These are phyloP conservation scores for Ptilodon capucinus DNA, from an alignment of 2,888 invertebrate species.

Conservation along the genomic window DNA sequence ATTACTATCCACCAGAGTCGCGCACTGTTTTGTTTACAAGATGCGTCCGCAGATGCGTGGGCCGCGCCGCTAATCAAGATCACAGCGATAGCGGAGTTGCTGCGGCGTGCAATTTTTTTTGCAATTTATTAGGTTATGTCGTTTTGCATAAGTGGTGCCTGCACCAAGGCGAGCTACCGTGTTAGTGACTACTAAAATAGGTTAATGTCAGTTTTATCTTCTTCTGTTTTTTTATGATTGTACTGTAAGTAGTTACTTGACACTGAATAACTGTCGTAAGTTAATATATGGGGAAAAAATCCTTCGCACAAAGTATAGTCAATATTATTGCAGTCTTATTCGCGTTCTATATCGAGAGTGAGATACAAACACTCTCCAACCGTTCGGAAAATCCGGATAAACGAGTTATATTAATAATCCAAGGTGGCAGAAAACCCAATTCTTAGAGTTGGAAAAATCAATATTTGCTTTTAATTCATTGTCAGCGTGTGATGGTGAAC, in stretches of 20 bases:
- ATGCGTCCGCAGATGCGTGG: constrained; percentile 34
- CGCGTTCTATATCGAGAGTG: neutral
- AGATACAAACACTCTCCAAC: neutral
- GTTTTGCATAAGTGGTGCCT: constrained; percentile 13
- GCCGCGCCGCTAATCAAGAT: constrained; percentile 28
- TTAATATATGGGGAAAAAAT: too few relatives aligned
- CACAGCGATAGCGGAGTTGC: constrained; percentile 9
- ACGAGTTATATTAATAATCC: neutral
- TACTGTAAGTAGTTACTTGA: neutral
- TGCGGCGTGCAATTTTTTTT: constrained; percentile 26
- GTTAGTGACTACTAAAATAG: constrained; percentile 13
- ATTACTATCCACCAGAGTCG: constrained; percentile 52
- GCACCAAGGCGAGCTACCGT: constrained; percentile 18
- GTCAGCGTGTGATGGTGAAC: too few relatives aligned
- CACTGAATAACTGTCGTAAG: too few relatives aligned
- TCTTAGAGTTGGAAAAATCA: too few relatives aligned
- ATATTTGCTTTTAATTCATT: too few relatives aligned
- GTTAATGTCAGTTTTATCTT: constrained; percentile 14
- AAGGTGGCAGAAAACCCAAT: too few relatives aligned
- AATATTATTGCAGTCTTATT: neutral
- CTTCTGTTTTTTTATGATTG: constrained; percentile 5
- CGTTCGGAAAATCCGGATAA: neutral
- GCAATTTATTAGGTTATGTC: constrained; percentile 24
- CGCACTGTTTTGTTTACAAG: constrained; percentile 66
- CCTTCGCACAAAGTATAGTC: too few relatives aligned